Conservation (phyloP, 2,888 invertebrate species). For the Lepidocyrtinus sp. region DNA sequence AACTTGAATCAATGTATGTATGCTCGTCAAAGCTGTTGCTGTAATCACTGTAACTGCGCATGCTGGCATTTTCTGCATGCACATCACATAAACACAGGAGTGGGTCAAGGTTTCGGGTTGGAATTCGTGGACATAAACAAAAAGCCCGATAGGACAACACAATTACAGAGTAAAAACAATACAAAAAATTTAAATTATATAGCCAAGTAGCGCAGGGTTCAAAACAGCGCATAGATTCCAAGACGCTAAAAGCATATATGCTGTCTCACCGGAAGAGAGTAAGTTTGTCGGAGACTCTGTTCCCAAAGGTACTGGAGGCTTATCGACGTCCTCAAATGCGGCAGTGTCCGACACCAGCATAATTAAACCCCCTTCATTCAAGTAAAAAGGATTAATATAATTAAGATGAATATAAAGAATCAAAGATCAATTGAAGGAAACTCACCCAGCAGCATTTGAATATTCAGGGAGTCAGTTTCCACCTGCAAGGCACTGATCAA, state of each 20-base stretch:
- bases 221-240: no score
- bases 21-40: slow-evolving; percentile 71
- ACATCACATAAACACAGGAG: slow-evolving; percentile 67
- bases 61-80: slow-evolving; percentile 69
- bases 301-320: slow-evolving; percentile 72
- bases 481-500: slow-evolving; percentile 87
- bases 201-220: not conserved
- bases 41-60: slow-evolving; percentile 70
- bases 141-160: slow-evolving; percentile 38
- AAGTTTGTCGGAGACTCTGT: slow-evolving; percentile 77
- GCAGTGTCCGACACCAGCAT: slow-evolving; percentile 86
- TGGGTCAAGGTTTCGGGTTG: no score
- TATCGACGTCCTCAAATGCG: slow-evolving; percentile 81
- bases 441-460: slow-evolving; percentile 85
- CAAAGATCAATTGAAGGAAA: slow-evolving; percentile 14
- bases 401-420: not conserved
- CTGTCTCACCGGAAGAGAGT: slow-evolving; percentile 79
- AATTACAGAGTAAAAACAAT: slow-evolving; percentile 43
- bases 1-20: slow-evolving; percentile 63
- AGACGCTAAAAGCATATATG: not conserved
- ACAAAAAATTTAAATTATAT: slow-evolving; percentile 22
- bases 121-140: slow-evolving; percentile 33
- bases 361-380: slow-evolving; percentile 78
- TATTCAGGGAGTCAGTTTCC: slow-evolving; percentile 88
- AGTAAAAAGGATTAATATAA: slow-evolving; percentile 11